Percentiles rank a stretch among this genome's conserved stretches.
These are phyloP conservation scores for Epinephelus moara DNA, from an alignment of 2,113 vertebrate species.

Conservation along the genomic window DNA sequence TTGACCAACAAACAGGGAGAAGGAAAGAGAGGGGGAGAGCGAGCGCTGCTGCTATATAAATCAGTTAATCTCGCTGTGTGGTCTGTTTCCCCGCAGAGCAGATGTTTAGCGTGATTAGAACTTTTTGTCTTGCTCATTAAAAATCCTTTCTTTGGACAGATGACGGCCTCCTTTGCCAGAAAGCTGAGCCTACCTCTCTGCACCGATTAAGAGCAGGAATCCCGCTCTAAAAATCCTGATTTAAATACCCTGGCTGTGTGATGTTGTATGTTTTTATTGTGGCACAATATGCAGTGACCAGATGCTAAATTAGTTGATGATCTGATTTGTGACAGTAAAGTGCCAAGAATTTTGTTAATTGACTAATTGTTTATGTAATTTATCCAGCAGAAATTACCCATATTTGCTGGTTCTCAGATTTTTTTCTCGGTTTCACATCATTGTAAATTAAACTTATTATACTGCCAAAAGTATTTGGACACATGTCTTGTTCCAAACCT, in stretches of 20 bases:
- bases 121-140: conserved; percentile 72
- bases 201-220: conserved; percentile 44
- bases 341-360: background rate
- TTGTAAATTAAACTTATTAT: background rate
- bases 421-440: background rate
- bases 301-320: background rate
- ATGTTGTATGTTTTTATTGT: background rate
- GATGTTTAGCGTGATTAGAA: conserved; percentile 76
- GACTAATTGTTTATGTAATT: background rate
- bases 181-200: conserved; percentile 33
- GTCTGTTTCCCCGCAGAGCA: conserved; percentile 61
- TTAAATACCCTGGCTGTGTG: background rate
- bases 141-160: conserved; percentile 57
- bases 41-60: conserved; percentile 45
- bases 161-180: conserved; percentile 58
- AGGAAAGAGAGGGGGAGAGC: background rate
- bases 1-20: conserved; percentile 50
- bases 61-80: conserved; percentile 61
- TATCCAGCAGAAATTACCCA: background rate
- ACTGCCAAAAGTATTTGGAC: background rate
- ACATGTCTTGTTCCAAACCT: background rate
- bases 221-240: conserved; percentile 18
- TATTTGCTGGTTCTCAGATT: background rate
- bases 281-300: background rate
- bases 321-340: background rate